phyloP scores from a whole-genome alignment of 2,113 vertebrate genomes.

The Dasyornis broadbenti region DNA sequence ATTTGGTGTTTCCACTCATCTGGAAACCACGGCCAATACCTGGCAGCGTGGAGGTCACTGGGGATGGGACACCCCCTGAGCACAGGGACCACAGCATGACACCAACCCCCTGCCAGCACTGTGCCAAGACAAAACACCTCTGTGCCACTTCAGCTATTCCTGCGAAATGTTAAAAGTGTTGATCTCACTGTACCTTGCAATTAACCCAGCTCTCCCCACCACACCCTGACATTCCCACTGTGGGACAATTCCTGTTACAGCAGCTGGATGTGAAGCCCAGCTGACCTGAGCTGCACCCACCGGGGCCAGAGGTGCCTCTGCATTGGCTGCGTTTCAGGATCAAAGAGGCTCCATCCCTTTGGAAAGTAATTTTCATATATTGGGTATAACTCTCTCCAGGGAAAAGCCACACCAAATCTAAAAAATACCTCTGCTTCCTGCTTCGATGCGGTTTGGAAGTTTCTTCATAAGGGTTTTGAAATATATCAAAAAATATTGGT shows the following conservation, averaged over 20 bases:
- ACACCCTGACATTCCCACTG: not conserved
- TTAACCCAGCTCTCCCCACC: not conserved
- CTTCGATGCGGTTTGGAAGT: constrained; percentile 82
- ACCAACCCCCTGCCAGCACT: not conserved
- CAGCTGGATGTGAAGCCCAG: not conserved
- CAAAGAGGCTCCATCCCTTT: not conserved
- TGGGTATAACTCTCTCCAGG: not conserved
- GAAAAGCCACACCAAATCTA: not conserved
- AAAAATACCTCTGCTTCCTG: constrained; percentile 86
- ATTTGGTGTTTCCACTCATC: no score
- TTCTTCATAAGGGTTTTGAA: constrained; percentile 89
- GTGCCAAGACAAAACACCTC: not conserved
- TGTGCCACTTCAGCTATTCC: not conserved
- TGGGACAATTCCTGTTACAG: rapidly evolving
- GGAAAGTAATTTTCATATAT: not conserved
- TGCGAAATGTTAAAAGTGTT: rapidly evolving
- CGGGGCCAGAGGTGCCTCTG: rapidly evolving
- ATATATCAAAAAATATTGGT: constrained; percentile 95
- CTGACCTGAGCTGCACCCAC: rapidly evolving
- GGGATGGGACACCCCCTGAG: rapidly evolving
- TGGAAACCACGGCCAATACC: rapidly evolving
- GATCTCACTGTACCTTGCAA: rapidly evolving
- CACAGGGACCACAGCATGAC: rapidly evolving
- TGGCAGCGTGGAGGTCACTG: rapidly evolving
- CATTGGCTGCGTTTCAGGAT: not conserved